A percentile compares a stretch with the other conserved stretches of the same genome.
These are phyloP conservation scores for Catalaphyllia jardinei DNA, from an alignment of 64 coral and sea anemone species.

Conservation along the genomic window DNA sequence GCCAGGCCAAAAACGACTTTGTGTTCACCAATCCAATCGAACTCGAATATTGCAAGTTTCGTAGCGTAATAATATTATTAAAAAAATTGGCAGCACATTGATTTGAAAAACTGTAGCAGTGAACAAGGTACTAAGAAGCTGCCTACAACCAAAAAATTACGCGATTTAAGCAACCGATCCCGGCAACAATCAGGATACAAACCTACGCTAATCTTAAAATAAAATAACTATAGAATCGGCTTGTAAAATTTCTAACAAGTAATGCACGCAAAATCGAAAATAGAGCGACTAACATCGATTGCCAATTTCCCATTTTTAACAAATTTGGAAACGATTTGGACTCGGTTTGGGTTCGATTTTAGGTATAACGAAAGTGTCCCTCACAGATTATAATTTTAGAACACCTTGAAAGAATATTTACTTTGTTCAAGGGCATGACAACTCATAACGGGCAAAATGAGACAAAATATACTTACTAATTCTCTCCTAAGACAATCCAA, in stretches of 20 bases:
- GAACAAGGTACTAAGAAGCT: too few relatives aligned
- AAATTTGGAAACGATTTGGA: too few relatives aligned
- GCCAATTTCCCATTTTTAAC: neutral
- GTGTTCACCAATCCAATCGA: neutral
- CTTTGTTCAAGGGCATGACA: neutral
- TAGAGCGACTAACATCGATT: neutral
- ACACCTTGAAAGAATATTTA: conserved; percentile 25
- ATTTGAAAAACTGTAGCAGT: too few relatives aligned
- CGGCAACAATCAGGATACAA: too few relatives aligned
- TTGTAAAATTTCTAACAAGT: neutral
- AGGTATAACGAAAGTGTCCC: too few relatives aligned
- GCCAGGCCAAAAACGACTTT: neutral
- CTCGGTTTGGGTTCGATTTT: too few relatives aligned
- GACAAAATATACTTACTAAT: conserved; percentile 63
- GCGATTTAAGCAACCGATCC: too few relatives aligned
- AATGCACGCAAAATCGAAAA: neutral
- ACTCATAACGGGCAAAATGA: neutral
- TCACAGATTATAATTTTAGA: neutral
- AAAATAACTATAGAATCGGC: too few relatives aligned
- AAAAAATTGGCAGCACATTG: too few relatives aligned
- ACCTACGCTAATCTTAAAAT: too few relatives aligned
- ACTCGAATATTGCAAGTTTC: neutral
- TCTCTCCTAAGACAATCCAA: conserved; percentile 69
- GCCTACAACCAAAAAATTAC: too few relatives aligned
- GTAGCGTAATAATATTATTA: too few relatives aligned